Evolutionary conservation across 2,888 invertebrate genomes (phyloP).

Genomic region (Anthrax anthrax): DNA sequence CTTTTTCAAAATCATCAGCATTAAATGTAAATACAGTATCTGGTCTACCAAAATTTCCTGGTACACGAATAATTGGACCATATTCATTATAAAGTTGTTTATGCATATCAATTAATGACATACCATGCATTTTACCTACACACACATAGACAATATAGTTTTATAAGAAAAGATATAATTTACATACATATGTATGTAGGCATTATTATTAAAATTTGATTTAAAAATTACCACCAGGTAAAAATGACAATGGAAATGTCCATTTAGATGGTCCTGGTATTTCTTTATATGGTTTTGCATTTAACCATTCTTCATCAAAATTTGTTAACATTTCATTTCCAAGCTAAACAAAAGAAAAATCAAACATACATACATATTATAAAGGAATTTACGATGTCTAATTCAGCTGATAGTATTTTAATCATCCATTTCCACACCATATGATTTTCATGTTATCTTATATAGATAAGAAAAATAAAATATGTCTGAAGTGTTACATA

Average conservation of each 20-base stretch:
- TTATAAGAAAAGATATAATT: background rate
- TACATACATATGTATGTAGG: too few species aligned
- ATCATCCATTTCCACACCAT: too few species aligned
- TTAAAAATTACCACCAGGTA: slow-evolving; percentile 23
- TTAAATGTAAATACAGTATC: slow-evolving; percentile 7
- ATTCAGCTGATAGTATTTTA: too few species aligned
- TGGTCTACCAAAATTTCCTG: slow-evolving; percentile 3
- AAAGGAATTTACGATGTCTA: too few species aligned
- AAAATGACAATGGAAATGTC: slow-evolving; percentile 17
- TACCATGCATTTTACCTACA: slow-evolving; percentile 10
- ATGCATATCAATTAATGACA: background rate
- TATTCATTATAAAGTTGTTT: slow-evolving; percentile 2
- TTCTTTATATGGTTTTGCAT: slow-evolving; percentile 18
- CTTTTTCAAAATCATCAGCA: slow-evolving; percentile 7
- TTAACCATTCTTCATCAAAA: background rate
- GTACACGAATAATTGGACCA: slow-evolving; percentile 5
- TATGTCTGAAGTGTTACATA: too few species aligned
- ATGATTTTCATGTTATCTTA: too few species aligned
- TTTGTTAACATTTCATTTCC: too few species aligned
- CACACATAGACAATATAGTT: background rate
- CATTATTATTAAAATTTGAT: background rate
- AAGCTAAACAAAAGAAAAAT: too few species aligned
- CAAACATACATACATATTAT: too few species aligned
- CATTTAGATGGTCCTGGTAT: slow-evolving; percentile 22
- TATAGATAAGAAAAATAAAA: too few species aligned